Evolutionary conservation across 2,113 vertebrate species (phyloP).

Genomic region (Pteruthius melanotis): DNA sequence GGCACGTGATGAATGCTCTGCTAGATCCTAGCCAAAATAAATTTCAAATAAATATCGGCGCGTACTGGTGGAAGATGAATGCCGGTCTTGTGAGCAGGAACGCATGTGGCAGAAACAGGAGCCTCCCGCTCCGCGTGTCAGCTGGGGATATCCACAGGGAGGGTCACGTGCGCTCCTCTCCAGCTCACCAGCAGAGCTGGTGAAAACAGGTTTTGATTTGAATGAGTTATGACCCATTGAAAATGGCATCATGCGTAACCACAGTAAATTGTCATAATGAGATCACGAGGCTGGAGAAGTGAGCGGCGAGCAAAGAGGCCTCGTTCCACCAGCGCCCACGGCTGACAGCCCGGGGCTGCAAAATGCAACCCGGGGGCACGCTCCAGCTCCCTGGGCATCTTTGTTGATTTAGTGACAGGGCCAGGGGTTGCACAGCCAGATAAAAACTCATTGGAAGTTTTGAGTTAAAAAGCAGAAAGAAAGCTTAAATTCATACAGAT

Average conservation of each 20-base stretch:
- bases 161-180: background rate
- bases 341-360: background rate
- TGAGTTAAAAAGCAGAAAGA: background rate
- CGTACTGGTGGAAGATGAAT: background rate
- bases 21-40: constrained; percentile 31
- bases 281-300: constrained; percentile 34
- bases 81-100: constrained; percentile 20
- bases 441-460: background rate
- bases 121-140: background rate
- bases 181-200: constrained; percentile 4
- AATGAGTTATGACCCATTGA: constrained; percentile 56
- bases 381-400: background rate
- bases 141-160: constrained; percentile 41
- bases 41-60: background rate
- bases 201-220: constrained; percentile 59
- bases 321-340: background rate
- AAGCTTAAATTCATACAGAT: background rate
- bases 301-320: background rate
- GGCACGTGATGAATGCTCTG: constrained; percentile 38
- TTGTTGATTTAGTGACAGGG: background rate
- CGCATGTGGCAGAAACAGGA: background rate
- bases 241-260: constrained; percentile 42
- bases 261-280: constrained; percentile 60
- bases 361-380: background rate
- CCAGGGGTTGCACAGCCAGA: background rate